Conservation (phyloP, 2,113 vertebrate species). For the Sisor rabdophorus region DNA sequence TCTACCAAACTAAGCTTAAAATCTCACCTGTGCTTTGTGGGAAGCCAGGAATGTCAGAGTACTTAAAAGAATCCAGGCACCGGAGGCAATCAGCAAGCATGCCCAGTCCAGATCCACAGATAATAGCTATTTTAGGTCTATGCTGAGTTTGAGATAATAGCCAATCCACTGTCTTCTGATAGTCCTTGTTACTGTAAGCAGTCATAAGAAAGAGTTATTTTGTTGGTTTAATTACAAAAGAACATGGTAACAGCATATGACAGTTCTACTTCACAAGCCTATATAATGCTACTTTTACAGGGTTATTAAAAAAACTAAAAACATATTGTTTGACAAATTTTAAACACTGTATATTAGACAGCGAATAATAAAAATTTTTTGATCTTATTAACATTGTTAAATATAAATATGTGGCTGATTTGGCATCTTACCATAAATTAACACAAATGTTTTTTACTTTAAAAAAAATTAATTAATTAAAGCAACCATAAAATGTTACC, state of each 20-base stretch:
- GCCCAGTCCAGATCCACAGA: slow-evolving; percentile 76
- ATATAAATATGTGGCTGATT: background rate
- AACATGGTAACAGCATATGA: background rate
- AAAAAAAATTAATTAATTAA: background rate
- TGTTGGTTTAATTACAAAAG: background rate
- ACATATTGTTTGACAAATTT: background rate
- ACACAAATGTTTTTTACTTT: background rate
- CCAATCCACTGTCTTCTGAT: slow-evolving; percentile 75
- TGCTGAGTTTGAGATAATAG: slow-evolving; percentile 66
- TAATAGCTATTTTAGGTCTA: slow-evolving; percentile 74
- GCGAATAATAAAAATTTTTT: too few relatives aligned
- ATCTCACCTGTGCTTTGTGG: slow-evolving; percentile 74
- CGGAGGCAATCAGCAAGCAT: slow-evolving; percentile 70
- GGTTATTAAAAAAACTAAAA: background rate
- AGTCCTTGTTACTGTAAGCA: slow-evolving; percentile 68
- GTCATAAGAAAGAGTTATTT: background rate
- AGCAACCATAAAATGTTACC: background rate
- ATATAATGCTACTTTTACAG: background rate
- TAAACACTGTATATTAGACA: too few relatives aligned
- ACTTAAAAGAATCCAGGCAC: slow-evolving; percentile 67
- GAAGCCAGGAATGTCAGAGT: slow-evolving; percentile 75
- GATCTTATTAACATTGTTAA: background rate
- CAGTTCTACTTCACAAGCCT: background rate
- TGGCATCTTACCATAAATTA: background rate
- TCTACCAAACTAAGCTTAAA: too few relatives aligned